Evolutionary conservation across 2,113 vertebrate genomes (phyloP).

Genomic region (Lathamus discolor): DNA sequence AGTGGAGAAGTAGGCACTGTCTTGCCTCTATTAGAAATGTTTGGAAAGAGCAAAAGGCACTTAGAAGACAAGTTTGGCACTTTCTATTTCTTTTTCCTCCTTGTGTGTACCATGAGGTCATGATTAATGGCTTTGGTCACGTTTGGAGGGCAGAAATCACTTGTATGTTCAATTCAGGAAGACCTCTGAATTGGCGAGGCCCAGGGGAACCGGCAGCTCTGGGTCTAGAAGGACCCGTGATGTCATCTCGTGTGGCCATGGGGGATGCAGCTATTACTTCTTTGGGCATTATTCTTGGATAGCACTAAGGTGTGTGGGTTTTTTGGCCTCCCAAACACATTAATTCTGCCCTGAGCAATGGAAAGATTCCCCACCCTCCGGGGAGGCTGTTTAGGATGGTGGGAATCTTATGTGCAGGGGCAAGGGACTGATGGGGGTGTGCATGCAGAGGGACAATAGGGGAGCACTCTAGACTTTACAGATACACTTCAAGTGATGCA

Average conservation of each 20-base stretch:
- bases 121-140: slow-evolving; percentile 39
- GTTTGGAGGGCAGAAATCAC: slow-evolving; percentile 39
- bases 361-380: background rate
- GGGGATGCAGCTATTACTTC: background rate
- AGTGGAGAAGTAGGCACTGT: background rate
- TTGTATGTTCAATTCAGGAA: background rate
- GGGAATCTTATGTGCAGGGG: background rate
- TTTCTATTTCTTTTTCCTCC: background rate
- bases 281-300: slow-evolving; percentile 46
- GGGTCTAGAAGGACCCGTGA: slow-evolving; percentile 7
- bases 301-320: background rate
- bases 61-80: background rate
- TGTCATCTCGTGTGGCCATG: background rate
- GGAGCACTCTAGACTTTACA: background rate
- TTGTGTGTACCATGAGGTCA: slow-evolving; percentile 10
- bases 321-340: background rate
- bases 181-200: background rate
- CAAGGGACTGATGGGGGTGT: background rate
- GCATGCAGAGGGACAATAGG: background rate
- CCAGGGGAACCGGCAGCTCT: background rate
- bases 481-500: background rate
- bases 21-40: background rate
- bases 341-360: background rate
- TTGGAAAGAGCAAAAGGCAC: background rate
- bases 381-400: background rate